Evolutionary conservation across 2,888 invertebrate genomes (phyloP).

Genomic region (Idaea dimidiata): DNA sequence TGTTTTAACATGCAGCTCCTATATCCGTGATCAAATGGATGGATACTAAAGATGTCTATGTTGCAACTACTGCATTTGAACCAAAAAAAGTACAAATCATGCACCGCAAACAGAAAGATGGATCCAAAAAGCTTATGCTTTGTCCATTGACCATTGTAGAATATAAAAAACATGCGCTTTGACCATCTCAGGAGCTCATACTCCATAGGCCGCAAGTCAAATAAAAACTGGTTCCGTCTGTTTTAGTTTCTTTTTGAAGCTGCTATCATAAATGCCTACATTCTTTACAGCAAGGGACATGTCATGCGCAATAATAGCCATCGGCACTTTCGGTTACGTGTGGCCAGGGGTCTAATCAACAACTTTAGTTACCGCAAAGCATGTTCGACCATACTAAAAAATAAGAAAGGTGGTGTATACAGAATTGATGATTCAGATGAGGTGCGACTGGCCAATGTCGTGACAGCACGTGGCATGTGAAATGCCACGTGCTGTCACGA

Average conservation of each 20-base stretch:
- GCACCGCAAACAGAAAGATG: slow-evolving; percentile 19
- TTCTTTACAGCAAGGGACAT: slow-evolving; percentile 11
- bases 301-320: too few species aligned
- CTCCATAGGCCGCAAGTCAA: slow-evolving; percentile 17
- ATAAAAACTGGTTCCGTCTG: slow-evolving; percentile 14
- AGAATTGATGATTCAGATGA: not conserved
- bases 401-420: slow-evolving; percentile 4
- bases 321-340: too few species aligned
- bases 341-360: not conserved
- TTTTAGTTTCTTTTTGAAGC: slow-evolving; percentile 15
- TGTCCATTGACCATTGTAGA: slow-evolving; percentile 18
- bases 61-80: slow-evolving; percentile 16
- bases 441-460: not conserved
- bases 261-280: slow-evolving; percentile 18
- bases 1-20: slow-evolving; percentile 11
- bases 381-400: slow-evolving; percentile 6
- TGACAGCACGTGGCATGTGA: not conserved
- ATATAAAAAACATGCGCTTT: slow-evolving; percentile 16
- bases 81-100: slow-evolving; percentile 13
- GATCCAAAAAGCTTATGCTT: slow-evolving; percentile 14
- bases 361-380: slow-evolving; percentile 15
- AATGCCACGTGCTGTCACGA: slow-evolving; percentile 1
- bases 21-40: slow-evolving; percentile 18
- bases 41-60: slow-evolving; percentile 19
- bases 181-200: slow-evolving; percentile 17